Percentiles rank a stretch among this genome's conserved stretches.
Conservation (phyloP, 2,888 invertebrate species). For the Theodoxus fluviatilis region DNA sequence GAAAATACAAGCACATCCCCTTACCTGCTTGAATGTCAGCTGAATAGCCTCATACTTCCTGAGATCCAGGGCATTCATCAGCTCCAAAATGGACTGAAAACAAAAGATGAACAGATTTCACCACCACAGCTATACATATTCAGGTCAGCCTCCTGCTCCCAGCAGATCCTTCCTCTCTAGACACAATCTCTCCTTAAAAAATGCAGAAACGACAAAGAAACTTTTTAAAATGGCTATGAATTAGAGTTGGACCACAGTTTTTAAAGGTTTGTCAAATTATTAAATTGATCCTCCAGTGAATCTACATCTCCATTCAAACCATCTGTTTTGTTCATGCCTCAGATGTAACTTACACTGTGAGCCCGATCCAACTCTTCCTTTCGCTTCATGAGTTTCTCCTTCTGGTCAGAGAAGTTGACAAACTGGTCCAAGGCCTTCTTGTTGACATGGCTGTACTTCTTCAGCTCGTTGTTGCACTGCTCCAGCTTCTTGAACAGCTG, state of each 20-base stretch:
- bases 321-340: too few relatives aligned
- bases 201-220: too few relatives aligned
- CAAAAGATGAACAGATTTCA: slow-evolving; percentile 18
- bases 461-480: slow-evolving; percentile 92
- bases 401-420: slow-evolving; percentile 97
- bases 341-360: slow-evolving; percentile 70
- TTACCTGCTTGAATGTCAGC: slow-evolving; percentile 96
- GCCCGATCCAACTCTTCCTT: slow-evolving; percentile 94
- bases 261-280: too few relatives aligned
- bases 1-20: too few relatives aligned
- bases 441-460: slow-evolving; percentile 99
- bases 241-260: too few relatives aligned
- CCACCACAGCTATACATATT: not conserved
- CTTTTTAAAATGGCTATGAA: too few relatives aligned
- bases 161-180: too few relatives aligned
- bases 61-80: slow-evolving; percentile 93
- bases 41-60: slow-evolving; percentile 98
- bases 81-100: slow-evolving; percentile 78
- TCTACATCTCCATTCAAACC: too few relatives aligned
- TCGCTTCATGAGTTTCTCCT: slow-evolving; percentile 92
- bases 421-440: slow-evolving; percentile 99
- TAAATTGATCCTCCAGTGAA: too few relatives aligned
- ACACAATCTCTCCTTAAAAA: too few relatives aligned
- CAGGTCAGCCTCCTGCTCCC: too few relatives aligned
- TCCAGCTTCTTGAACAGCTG: slow-evolving; percentile 95